Conservation (phyloP, 92 coral and sea anemone genomes). For the Desmophyllum pertusum region DNA sequence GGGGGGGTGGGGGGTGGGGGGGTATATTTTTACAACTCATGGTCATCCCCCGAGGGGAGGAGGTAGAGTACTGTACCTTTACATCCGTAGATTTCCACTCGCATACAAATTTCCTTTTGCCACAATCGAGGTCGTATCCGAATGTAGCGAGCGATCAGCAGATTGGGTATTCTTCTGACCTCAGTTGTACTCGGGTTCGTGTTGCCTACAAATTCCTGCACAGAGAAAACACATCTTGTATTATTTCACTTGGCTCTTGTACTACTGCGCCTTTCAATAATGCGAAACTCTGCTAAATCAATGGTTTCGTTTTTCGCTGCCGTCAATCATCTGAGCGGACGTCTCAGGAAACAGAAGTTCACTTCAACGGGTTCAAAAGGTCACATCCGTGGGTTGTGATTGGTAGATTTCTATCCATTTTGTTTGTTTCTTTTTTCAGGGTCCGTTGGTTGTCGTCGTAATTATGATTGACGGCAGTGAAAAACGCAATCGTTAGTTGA, state of each 20-base stretch:
- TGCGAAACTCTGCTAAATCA: too few species aligned
- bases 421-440: too few species aligned
- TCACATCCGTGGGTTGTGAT: too few species aligned
- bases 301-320: too few species aligned
- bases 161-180: neutral
- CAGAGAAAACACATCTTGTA: neutral
- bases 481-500: too few species aligned
- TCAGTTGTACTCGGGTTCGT: neutral
- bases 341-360: too few species aligned
- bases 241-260: neutral
- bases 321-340: too few species aligned
- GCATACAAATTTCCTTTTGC: constrained; percentile 33
- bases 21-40: neutral
- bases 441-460: too few species aligned
- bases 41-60: neutral
- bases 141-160: constrained; percentile 19
- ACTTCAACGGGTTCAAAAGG: too few species aligned
- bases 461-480: too few species aligned
- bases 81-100: constrained; percentile 67
- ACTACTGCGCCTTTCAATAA: too few species aligned
- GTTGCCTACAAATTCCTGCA: constrained; percentile 12
- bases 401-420: too few species aligned
- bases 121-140: constrained; percentile 32
- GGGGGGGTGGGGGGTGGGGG: neutral
- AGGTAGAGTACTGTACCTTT: constrained; percentile 26